phyloP scores from a whole-genome alignment of 2,113 vertebrate genomes.

The Sinocyclocheilus grahami region DNA sequence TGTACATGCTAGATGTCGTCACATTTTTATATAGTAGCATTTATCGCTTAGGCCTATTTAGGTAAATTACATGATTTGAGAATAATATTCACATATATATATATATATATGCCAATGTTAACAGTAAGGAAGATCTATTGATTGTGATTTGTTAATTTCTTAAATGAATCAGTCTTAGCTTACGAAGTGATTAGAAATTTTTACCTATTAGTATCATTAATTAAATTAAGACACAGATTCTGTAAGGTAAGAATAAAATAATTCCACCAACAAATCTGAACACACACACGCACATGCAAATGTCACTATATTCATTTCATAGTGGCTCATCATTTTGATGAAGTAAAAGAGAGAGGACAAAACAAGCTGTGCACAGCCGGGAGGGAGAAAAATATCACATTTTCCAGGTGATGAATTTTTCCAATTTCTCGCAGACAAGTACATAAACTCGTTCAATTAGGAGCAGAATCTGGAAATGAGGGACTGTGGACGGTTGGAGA shows the following conservation, averaged over 20 bases:
- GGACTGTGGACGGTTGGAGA: constrained; percentile 82
- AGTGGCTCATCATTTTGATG: constrained; percentile 89
- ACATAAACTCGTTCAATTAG: constrained; percentile 93
- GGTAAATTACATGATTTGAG: neutral
- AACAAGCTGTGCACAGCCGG: constrained; percentile 74
- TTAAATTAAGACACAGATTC: neutral
- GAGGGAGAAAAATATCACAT: constrained; percentile 89
- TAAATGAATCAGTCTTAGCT: neutral
- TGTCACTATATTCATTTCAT: constrained; percentile 82
- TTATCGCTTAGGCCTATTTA: neutral
- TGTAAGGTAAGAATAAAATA: neutral
- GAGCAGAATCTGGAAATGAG: constrained; percentile 81
- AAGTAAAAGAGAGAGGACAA: constrained; percentile 80
- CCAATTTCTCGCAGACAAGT: constrained; percentile 81
- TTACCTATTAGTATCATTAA: neutral
- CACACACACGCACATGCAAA: constrained; percentile 46
- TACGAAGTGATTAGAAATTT: neutral
- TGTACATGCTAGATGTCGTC: neutral
- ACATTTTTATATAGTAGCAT: neutral
- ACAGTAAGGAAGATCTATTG: neutral
- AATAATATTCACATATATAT: no score
- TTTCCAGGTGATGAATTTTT: constrained; percentile 97
- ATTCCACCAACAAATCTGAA: constrained; percentile 3
- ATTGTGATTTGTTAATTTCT: neutral
- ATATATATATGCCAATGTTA: neutral